phyloP scores from a whole-genome alignment of 2,888 invertebrate genomes.

The Baccha elongata region DNA sequence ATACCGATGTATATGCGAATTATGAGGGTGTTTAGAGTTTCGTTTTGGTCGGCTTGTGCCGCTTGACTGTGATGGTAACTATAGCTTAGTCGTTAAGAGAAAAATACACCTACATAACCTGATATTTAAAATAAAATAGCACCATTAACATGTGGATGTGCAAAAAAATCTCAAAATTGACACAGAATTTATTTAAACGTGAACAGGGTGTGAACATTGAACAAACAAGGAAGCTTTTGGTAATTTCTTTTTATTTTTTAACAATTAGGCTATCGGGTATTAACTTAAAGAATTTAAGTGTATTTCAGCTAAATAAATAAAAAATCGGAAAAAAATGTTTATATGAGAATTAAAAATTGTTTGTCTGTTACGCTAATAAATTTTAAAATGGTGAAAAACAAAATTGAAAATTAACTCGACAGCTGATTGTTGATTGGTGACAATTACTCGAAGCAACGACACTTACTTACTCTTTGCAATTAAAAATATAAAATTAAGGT shows the following conservation, averaged over 20 bases:
- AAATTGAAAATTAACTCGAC: too few relatives aligned
- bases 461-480: too few relatives aligned
- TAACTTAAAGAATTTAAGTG: not conserved
- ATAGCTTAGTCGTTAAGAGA: conserved; percentile 3
- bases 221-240: not conserved
- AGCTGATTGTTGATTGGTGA: too few relatives aligned
- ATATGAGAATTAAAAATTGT: not conserved
- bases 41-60: conserved; percentile 13
- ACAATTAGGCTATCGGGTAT: not conserved
- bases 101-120: not conserved
- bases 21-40: conserved; percentile 39
- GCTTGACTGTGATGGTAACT: conserved; percentile 35
- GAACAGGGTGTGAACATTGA: not conserved
- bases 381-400: too few relatives aligned
- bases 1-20: conserved; percentile 33
- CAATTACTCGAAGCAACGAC: too few relatives aligned
- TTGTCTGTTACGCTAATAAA: not conserved
- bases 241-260: not conserved
- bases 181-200: not conserved
- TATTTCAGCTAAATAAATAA: not conserved
- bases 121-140: conserved; percentile 11
- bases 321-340: not conserved
- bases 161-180: not conserved
- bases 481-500: too few relatives aligned
- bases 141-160: not conserved